Percentiles rank a stretch among this genome's conserved stretches.
Evolutionary conservation across 2,888 invertebrate species (phyloP).

Genomic region (Volucella inanis): DNA sequence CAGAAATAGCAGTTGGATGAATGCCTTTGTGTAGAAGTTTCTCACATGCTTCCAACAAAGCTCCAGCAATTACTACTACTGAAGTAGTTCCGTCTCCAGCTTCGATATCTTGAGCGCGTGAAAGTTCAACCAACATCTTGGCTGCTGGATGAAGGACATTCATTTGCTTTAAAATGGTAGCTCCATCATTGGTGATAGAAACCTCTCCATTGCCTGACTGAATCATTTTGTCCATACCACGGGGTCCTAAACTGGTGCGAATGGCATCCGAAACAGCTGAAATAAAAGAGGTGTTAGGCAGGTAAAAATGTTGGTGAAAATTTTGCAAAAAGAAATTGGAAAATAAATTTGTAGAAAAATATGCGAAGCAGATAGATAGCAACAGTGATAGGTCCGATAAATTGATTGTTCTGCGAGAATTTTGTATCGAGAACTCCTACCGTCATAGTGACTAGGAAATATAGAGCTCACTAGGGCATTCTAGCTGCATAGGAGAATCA

Average conservation of each 20-base stretch:
- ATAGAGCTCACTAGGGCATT: no score
- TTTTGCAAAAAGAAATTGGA: background rate
- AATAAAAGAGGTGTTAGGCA: slow-evolving; percentile 79
- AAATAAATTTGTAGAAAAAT: no score
- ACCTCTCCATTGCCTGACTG: slow-evolving; percentile 98
- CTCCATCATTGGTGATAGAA: slow-evolving; percentile 99
- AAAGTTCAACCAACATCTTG: slow-evolving; percentile 99
- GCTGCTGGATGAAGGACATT: slow-evolving; percentile 99
- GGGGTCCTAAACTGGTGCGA: slow-evolving; percentile 98
- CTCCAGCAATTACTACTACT: slow-evolving; percentile 98
- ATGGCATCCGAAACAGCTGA: slow-evolving; percentile 99
- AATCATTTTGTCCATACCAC: slow-evolving; percentile 99
- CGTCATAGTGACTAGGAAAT: no score
- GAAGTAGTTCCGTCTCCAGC: slow-evolving; percentile 99
- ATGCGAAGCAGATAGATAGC: no score
- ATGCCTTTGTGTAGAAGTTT: slow-evolving; percentile 96
- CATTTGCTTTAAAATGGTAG: slow-evolving; percentile 99
- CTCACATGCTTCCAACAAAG: slow-evolving; percentile 96
- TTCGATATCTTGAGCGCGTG: slow-evolving; percentile 99
- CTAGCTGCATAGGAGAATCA: no score
- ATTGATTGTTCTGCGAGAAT: no score
- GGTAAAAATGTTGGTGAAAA: slow-evolving; percentile 9
- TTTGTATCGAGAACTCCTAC: no score
- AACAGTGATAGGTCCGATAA: no score
- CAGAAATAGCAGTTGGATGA: slow-evolving; percentile 98